Evolutionary conservation across 1,140 invertebrate genomes (phyloP), one percentile per base, ranked within the genome.

Genomic region (Papilio dardanus): DNA sequence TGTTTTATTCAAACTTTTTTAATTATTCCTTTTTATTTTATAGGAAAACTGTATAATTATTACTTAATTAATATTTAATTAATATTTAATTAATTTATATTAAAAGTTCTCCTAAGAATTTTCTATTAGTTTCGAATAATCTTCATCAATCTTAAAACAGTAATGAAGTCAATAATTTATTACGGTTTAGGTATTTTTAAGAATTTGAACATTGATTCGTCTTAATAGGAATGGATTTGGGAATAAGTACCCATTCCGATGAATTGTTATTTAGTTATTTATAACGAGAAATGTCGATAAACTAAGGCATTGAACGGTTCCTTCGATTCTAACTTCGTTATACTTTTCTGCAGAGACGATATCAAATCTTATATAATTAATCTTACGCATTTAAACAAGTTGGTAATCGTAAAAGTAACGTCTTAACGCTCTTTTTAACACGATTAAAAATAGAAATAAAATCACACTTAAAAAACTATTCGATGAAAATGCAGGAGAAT

Each of bases 221-320:
- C 50, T 24, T 58, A 58, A 58, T 58, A 21, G 50, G 8, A 24
- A 58, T 58, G 50, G 12, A 58, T 58, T 58, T 58, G 10, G 14
- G 50, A 58, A 58, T 58, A 58, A 58, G 21, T 28, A 28, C 50
- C 50, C 50, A 58, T 58, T 58, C 21, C 50, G 21, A 1, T 58
- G 21, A 21, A 58, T 58, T 21, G 50, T 58, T 58, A 58, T 19
- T 58, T n/a, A n/a, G 50, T 21, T 24, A 24, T 58, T 58, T 19
- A 58, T n/a, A 58, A 58, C 50, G 50, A 58, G 50, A 58, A 58
- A 24, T 14, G 50, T 54, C 19, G 50, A 54, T 24, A 10, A 54
- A 54, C 19, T 24, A 54, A 24, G 19, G 5, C 21, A 8, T 28
- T 54, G 19, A 54, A 54, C 19, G 50, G 50, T 54, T 54, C 21